These are phyloP conservation scores for Phoenicopterus ruber DNA, from an alignment of 2,113 vertebrate genomes.

Conservation along the genomic window DNA sequence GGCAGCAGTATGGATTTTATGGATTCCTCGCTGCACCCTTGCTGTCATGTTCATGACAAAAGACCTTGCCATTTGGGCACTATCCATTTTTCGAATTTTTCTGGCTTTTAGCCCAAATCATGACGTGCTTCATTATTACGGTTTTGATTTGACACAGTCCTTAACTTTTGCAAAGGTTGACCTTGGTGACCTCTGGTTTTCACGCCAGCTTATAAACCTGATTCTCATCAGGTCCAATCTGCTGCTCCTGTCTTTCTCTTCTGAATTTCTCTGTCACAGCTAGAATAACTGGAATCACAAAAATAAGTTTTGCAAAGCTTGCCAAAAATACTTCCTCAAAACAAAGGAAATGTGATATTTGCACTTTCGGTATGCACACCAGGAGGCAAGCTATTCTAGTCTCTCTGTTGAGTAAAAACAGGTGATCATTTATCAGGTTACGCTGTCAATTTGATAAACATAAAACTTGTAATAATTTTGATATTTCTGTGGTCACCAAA, in stretches of 20 bases:
- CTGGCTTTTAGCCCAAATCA: not conserved
- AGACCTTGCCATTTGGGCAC: not conserved
- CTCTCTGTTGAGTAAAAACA: not conserved
- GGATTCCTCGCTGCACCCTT: not conserved
- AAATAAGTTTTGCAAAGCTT: constrained; percentile 2
- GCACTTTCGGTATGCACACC: not conserved
- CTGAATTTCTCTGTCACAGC: not conserved
- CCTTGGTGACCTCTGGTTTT: not conserved
- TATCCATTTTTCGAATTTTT: not conserved
- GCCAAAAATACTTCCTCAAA: constrained; percentile 15
- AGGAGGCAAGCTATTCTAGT: not conserved
- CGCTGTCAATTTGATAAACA: not conserved
- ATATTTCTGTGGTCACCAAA: not conserved
- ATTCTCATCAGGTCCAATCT: not conserved
- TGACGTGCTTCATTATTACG: not conserved
- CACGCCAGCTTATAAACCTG: not conserved
- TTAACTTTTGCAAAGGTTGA: not conserved
- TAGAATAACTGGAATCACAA: not conserved
- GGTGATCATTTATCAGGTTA: not conserved
- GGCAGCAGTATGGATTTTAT: not conserved
- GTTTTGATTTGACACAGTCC: not conserved
- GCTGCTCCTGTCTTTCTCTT: not conserved
- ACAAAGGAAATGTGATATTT: not conserved
- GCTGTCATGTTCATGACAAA: not conserved
- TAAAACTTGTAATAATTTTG: not conserved